Conservation (phyloP, 2,797 vertebrate genomes). For the Pseudopleuronectes americanus region DNA sequence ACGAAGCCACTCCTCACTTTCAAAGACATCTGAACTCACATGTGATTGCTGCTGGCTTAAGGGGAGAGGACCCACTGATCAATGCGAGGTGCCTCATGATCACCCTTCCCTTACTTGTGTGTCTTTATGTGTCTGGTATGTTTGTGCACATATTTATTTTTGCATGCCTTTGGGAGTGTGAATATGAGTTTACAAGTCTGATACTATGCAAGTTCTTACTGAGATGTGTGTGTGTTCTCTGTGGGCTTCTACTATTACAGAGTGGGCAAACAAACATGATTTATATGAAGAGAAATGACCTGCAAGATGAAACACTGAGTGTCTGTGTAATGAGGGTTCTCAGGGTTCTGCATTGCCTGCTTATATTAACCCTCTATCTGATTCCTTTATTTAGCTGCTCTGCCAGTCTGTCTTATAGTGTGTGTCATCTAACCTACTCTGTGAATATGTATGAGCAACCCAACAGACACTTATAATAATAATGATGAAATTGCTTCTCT, state of each 20-base stretch:
- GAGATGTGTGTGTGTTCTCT: slow-evolving; percentile 19
- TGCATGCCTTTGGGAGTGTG: slow-evolving; percentile 13
- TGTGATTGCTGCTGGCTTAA: slow-evolving; percentile 90
- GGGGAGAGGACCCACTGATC: slow-evolving; percentile 81
- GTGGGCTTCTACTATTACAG: slow-evolving; percentile 56
- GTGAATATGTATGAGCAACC: slow-evolving; percentile 70
- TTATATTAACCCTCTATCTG: slow-evolving; percentile 64
- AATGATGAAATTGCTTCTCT: slow-evolving; percentile 60
- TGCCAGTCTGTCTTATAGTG: slow-evolving; percentile 67
- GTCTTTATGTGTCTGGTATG: slow-evolving; percentile 15
- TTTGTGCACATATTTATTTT: slow-evolving; percentile 28
- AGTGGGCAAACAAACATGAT: slow-evolving; percentile 82
- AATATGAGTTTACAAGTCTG: background rate
- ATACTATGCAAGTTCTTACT: background rate
- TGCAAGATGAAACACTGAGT: slow-evolving; percentile 73
- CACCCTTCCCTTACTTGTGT: slow-evolving; percentile 67
- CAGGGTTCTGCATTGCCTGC: slow-evolving; percentile 54
- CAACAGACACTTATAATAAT: slow-evolving; percentile 65
- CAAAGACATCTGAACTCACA: slow-evolving; percentile 91
- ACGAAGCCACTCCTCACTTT: slow-evolving; percentile 90
- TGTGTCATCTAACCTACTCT: slow-evolving; percentile 53
- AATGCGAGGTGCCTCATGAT: slow-evolving; percentile 86
- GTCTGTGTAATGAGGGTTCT: slow-evolving; percentile 75
- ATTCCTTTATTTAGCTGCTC: slow-evolving; percentile 72
- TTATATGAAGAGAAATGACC: slow-evolving; percentile 86